Percentiles rank a stretch among this genome's conserved stretches.
Conservation (phyloP, 2,113 vertebrate species). For the Heteronetta atricapilla region DNA sequence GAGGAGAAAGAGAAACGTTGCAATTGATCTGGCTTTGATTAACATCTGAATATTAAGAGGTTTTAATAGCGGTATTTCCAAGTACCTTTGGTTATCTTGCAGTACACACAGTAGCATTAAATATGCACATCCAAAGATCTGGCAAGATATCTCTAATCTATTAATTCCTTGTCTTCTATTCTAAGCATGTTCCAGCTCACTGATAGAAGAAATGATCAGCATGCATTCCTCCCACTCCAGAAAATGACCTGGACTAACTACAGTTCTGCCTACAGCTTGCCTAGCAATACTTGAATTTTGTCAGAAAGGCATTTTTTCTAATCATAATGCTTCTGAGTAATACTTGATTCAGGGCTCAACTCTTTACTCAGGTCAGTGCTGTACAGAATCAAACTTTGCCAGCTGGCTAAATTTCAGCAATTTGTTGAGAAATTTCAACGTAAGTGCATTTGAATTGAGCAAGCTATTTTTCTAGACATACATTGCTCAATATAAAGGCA, state of each 20-base stretch:
- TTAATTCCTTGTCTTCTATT: neutral
- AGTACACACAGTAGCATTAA: neutral
- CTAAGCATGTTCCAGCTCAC: neutral
- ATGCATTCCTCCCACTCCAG: neutral
- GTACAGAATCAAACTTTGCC: neutral
- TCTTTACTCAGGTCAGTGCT: neutral
- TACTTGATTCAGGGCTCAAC: neutral
- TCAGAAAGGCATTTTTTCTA: neutral
- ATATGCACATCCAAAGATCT: neutral
- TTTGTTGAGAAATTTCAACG: slow-evolving; percentile 24
- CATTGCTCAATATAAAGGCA: neutral
- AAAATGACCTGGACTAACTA: neutral
- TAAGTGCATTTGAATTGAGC: neutral
- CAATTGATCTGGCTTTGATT: neutral
- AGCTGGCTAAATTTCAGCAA: neutral
- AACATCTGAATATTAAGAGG: neutral
- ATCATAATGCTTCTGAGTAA: neutral
- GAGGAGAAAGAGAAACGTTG: neutral
- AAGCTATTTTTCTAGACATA: neutral
- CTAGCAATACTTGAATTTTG: neutral
- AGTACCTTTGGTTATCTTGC: neutral
- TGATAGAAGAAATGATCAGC: neutral
- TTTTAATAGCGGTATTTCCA: neutral
- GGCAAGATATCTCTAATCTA: neutral
- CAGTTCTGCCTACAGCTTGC: neutral